Base-by-base conservation (phyloP, 2,888 invertebrate species). In the Limenitis camilla region DNA sequence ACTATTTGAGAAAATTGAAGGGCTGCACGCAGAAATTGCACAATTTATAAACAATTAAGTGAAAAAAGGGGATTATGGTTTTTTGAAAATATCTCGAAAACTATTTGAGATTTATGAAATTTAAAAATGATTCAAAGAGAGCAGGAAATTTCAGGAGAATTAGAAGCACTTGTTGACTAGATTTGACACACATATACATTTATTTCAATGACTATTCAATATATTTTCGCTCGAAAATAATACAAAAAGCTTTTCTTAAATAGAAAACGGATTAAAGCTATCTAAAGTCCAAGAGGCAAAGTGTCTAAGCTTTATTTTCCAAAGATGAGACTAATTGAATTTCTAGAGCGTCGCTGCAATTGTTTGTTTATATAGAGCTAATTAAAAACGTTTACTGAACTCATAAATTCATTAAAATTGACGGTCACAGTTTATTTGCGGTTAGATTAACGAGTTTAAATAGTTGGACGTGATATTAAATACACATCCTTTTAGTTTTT, bases 321-420 rank as follows among this genome's bases (percentile, higher is more conserved):
- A 51, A 53, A 55, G 50, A 49, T 47, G 44, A 40, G 41, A 50
- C 53, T 58, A 60, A 60, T 60, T 57, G 55, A 55, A 60, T 62
- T 56, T 58, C 61, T 57, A 41, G 36, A 45, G 41, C 49, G 50
- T 59, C 60, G 48, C 46, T 53, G 55, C 59, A 61, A 54, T 57
- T 54, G 56, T 60, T 56, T 53, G 54, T 61, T 60, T 55, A 58
- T 53, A 56, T 53, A 48, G 29, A 45, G 56, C 56, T 59, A 56
- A 61, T 62, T 59, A 60, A 60, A 58, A 61, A 49, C 50, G 53
- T 52, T 56, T 53, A 51, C 46, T 49, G 40, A 40, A 47, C 52
- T 56, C 62, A 53, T 62, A 62, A 60, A 62, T 62, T 60, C 56
- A 60, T 60, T 58, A 45, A 58, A 58, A 53, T 53, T 59, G 59